Base-by-base conservation (phyloP, 2,113 vertebrate genomes). In the Oncorhynchus keta region DNA sequence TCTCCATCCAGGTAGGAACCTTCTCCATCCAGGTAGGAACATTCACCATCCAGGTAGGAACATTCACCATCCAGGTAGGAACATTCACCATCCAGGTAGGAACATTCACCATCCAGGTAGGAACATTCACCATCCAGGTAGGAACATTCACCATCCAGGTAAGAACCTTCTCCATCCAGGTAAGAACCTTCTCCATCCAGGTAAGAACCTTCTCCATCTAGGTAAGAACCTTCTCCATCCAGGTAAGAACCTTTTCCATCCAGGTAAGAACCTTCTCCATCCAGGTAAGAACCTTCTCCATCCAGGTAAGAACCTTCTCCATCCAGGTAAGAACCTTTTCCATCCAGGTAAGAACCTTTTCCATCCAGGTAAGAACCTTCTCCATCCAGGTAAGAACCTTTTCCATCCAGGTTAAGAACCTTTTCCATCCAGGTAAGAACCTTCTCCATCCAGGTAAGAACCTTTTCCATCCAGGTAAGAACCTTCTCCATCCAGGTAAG, bases 91-190 rank as follows among this genome's bases (percentile, higher is more conserved):
- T 32, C 30, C 30, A 32, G 30, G 30, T 32, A 97, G 97, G 51
- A 99, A 32, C 97, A 7, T 96, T 99, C 11, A 93, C 88, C 73
- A 89, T 99, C 81, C 98, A 99, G 97, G 98, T 99, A 93, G 24
- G 49, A 59, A 5, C 4, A 4, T 32, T 32, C 4, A 0, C 1
- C 30, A 32, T 32, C 30, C 30, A 5, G 30, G 30, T 32, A 32
- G 1, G 30, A 32, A 5, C 4, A 4, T 32, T 5, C 1, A 0
- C 30, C 30, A 32, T 32, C 30, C 30, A 32, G 30, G 30, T 32
- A 97, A 1, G 98, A 55, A 99, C 98, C 8, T 96, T 99, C 11
- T 93, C 88, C 73, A 89, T 99, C 81, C 30, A 32, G 30, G 30
- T 5, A 32, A 1, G 30, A 32, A 32, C 4, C 4, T 32, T 32